Percentiles rank a stretch among this genome's conserved stretches.
Conservation (phyloP, 2,113 vertebrate species). For the Oncorhynchus gorbuscha region DNA sequence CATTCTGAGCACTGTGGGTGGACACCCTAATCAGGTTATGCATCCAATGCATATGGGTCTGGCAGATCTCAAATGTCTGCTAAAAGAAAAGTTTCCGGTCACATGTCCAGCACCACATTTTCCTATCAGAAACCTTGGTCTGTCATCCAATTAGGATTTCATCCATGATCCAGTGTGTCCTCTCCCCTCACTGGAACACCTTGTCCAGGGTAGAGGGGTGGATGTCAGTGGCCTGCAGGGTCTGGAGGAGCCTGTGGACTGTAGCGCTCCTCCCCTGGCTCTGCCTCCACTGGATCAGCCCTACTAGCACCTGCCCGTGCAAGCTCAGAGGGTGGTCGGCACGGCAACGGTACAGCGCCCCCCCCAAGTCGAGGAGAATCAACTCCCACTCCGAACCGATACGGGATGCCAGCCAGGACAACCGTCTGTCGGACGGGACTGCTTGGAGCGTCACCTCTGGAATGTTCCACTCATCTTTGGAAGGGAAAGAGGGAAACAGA, state of each 20-base stretch:
- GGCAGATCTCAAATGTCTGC: too few species aligned
- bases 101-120: too few species aligned
- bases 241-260: conserved; percentile 66
- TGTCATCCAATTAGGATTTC: too few species aligned
- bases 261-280: conserved; percentile 80
- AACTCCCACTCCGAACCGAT: conserved; percentile 86
- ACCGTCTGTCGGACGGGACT: conserved; percentile 82
- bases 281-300: conserved; percentile 85
- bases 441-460: conserved; percentile 65
- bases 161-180: background rate
- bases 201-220: conserved; percentile 78
- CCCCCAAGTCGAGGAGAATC: conserved; percentile 81
- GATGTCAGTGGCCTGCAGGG: conserved; percentile 72
- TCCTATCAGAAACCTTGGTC: too few species aligned
- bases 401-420: conserved; percentile 79
- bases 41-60: too few species aligned
- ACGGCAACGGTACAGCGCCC: conserved; percentile 83
- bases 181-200: conserved; percentile 65
- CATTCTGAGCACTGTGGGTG: too few species aligned
- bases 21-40: too few species aligned
- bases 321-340: conserved; percentile 77
- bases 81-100: too few species aligned
- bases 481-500: conserved; percentile 1
- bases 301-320: conserved; percentile 82
- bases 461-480: conserved; percentile 62